Evolutionary conservation across 2,797 vertebrate genomes (phyloP), one percentile per base, ranked within the genome.

Genomic region (Eleutherodactylus coqui): DNA sequence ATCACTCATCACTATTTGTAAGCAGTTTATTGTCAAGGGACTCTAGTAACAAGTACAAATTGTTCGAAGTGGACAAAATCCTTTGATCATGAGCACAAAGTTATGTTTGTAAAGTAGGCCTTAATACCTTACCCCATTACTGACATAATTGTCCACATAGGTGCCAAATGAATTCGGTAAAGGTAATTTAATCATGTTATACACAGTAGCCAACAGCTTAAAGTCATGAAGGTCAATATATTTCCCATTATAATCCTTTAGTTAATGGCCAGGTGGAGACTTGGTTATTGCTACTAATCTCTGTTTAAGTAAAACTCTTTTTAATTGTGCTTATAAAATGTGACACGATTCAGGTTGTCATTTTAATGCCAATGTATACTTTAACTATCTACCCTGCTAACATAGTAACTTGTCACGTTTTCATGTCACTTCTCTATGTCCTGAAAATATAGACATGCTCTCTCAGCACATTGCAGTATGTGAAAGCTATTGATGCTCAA

Each of bases 401-500:
- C 32, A 36, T 36, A 60, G 55, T 34, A 27, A 34, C 32, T 19
- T 67, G 62, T 34, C 17, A 67, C 19, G 62, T 67, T 67, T 34
- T 34, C 5, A 36, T 36, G 16, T 67, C 5, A 17, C 62, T 19
- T 17, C 16, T 27, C 19, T 17, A 1, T 36, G 32, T 34, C 29
- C 16, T 67, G 62, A 67, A 36, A 36, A 34, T 19, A 34, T 36
- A 67, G 62, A 73, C 24, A 45, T 41, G 69, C 14, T 27, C 45
- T 27, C 45, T n/a, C 3, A 27, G 24, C 69, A 70, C 24, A n/a
- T 13, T 73, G 69, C 69, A 73, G 69, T 41, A 45, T 27, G 45
- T 5, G 27, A 75, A 75, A 64, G 51, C 24, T 77, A 43, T 17
- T 85, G n/a, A 19, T 49, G 79, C 32, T 82, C 58, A 67, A 41